Conservation (phyloP, 2,113 vertebrate genomes). For the Greenwoodochromis staneri region DNA sequence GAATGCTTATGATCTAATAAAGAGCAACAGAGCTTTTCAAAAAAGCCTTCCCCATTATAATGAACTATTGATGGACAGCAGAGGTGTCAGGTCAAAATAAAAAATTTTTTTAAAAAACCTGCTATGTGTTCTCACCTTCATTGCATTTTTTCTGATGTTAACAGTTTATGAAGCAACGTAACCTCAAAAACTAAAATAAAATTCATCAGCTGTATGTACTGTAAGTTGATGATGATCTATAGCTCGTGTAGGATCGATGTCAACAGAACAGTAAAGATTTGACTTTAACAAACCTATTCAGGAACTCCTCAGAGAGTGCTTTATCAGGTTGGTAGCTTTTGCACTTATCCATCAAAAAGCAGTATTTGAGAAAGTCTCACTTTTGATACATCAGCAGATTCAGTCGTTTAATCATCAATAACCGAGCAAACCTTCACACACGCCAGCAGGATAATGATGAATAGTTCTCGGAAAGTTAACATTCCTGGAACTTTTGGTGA, state of each 20-base stretch:
- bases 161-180: neutral
- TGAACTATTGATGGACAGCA: neutral
- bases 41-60: neutral
- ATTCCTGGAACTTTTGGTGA: neutral
- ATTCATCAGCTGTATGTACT: neutral
- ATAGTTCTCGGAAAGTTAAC: neutral
- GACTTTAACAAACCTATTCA: neutral
- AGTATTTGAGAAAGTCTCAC: neutral
- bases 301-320: neutral
- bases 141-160: neutral
- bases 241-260: neutral
- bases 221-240: neutral
- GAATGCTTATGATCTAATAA: neutral
- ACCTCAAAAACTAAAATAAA: neutral
- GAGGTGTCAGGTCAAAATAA: neutral
- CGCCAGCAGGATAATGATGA: neutral
- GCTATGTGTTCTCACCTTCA: neutral
- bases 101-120: fast-evolving
- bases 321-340: neutral
- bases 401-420: neutral
- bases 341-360: neutral
- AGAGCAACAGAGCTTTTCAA: neutral
- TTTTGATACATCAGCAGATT: neutral
- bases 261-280: neutral
- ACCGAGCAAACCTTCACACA: neutral